Base-by-base conservation (phyloP, 2,797 vertebrate genomes). In the Hippocampus kuda region DNA sequence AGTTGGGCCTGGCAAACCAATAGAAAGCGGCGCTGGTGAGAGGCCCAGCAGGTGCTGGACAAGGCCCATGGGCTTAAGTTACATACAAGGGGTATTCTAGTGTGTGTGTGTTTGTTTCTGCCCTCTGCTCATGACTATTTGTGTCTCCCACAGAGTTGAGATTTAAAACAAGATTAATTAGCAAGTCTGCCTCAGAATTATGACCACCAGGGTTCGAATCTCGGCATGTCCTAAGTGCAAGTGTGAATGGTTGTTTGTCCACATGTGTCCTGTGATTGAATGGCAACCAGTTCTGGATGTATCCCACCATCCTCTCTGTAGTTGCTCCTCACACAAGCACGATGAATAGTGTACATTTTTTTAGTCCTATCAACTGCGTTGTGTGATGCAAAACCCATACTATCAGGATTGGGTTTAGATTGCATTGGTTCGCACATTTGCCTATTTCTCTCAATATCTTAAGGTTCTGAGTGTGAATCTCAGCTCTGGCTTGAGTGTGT, bases 41-140 rank as follows among this genome's bases (percentile, higher is more conserved):
- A 65, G 44, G 44, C 63, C 15, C 13, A 48, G 63, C 63, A 65
- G 44, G 42, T 65, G 44, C 44, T 65, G 42, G 44, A 65, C 63
- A 9, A 65, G 41, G n/a, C 9, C 41, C 63, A 65, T 8, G 1
- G 44, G 34, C 15, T 65, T 9, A 65, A 18, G 27, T 60, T 60
- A 60, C 59, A 27, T 18, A 65, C 42, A 65, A 15, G 63, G 2
- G 5, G 24, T 2, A 15, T 48, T 48, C 15, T 9, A 26, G n/a
- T 46, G n/a, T 46, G 20, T 11, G 61, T 63, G 10, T 63, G 42
- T 63, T 22, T 63, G 18, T 38, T 42, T 63, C 38, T 63, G 18
- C 63, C 24, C 42, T 48, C n/a, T 24, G 16, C 12, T n/a, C 62
- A 64, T 24, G 24, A 6, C 41, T 65, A 48, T 65, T 48, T 60